Conservation (phyloP, 2,797 vertebrate species). For the Adelosebastes latens region DNA sequence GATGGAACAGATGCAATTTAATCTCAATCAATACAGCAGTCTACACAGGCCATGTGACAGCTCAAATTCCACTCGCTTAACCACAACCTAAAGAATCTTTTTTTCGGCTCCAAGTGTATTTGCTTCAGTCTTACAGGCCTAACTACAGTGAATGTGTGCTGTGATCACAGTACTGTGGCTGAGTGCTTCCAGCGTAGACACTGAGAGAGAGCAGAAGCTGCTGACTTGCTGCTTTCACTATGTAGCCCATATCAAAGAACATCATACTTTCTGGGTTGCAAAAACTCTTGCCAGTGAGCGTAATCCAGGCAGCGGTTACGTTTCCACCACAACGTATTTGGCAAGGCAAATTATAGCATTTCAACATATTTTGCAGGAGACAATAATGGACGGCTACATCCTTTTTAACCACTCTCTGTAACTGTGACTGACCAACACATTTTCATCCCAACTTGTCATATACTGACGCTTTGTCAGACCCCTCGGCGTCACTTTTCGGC, state of each 20-base stretch:
- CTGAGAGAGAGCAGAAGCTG: not conserved
- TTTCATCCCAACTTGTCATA: too few relatives aligned
- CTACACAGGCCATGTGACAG: not conserved
- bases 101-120: not conserved
- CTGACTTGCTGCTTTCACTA: not conserved
- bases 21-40: conserved; percentile 6
- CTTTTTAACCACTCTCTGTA: not conserved
- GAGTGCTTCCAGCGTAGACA: not conserved
- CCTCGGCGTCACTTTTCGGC: too few relatives aligned
- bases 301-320: conserved; percentile 7
- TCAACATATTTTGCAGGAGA: conserved; percentile 7
- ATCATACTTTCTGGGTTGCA: conserved; percentile 16
- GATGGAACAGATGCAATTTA: not conserved
- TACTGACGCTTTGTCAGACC: too few relatives aligned
- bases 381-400: not conserved
- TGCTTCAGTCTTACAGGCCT: not conserved
- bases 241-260: not conserved
- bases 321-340: conserved; percentile 16
- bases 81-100: not conserved
- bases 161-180: not conserved
- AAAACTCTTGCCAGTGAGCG: not conserved
- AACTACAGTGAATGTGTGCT: conserved; percentile 1
- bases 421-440: conserved; percentile 10
- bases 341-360: conserved; percentile 28
- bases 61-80: conserved; percentile 14